Base-by-base conservation (phyloP, 2,797 vertebrate species). In the Characodon lateralis region DNA sequence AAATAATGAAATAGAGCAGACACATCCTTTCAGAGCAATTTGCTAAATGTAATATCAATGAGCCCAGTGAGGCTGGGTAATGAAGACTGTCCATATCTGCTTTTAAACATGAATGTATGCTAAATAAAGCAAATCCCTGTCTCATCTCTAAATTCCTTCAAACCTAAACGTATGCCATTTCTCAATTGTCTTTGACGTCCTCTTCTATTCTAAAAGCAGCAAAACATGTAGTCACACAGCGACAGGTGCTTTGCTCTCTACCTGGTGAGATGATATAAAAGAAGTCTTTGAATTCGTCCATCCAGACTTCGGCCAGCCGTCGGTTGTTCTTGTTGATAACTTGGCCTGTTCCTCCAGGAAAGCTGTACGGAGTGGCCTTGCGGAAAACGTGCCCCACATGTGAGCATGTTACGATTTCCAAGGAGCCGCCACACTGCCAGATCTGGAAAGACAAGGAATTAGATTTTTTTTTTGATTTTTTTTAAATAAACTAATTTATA, bases 291-390 rank as follows among this genome's bases (percentile, higher is more conserved):
- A 99, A 99, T 83, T 99, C 98, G 61, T 99, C 96, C 96, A 96
- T 96, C 96, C 96, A 96, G 74, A 99, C 98, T 93, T 99, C 98
- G 0, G 98, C 98, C 85, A 99, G 91, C 1, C 98, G 93, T 73
- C 98, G 95, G 91, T 99, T 99, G 94, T 99, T 99, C 92, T 99
- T 99, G 93, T 99, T 99, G 94, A 99, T 99, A 82, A 99, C 97
- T 77, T 99, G 98, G 18, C 98, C 98, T 0, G 98, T 99, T 28
- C 98, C 98, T 2, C 98, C 98, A 0, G 98, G 98, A 86, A 99
- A 99, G 13, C 97, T 99, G 89, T 99, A 99, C 0, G 98, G 98
- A 0, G 98, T 99, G n/a, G 98, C 98, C 90, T 99, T 99, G 9
- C 98, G 96, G 91, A 99, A 99, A 26, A 99, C 98, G 0, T 99